Conservation (phyloP, 2,888 invertebrate genomes). For the Nebria salina region DNA sequence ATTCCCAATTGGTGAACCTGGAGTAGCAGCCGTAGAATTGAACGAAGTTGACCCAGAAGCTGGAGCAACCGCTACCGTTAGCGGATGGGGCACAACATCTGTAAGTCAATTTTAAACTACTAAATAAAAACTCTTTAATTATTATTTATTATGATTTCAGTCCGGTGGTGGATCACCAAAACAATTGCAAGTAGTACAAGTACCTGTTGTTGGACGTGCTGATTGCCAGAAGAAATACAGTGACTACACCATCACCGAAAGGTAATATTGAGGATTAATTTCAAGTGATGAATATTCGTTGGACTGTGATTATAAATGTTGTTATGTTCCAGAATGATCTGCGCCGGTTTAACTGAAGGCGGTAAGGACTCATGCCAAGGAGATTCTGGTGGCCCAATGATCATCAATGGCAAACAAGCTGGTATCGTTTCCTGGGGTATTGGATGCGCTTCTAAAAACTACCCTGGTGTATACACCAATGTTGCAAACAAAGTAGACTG, state of each 20-base stretch:
- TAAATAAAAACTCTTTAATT: background rate
- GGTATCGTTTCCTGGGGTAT: constrained; percentile 37
- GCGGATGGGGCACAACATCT: constrained; percentile 48
- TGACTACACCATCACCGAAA: constrained; percentile 11
- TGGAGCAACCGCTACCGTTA: constrained; percentile 34
- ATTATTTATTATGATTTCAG: background rate
- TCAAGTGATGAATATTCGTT: no score
- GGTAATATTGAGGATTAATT: background rate
- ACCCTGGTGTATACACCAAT: constrained; percentile 33
- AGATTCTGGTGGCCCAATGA: constrained; percentile 35
- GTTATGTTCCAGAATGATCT: constrained; percentile 37
- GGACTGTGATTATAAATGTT: constrained; percentile 4
- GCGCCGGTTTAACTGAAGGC: constrained; percentile 41
- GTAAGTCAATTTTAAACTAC: constrained; percentile 26
- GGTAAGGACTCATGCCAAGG: constrained; percentile 47
- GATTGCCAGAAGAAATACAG: constrained; percentile 26
- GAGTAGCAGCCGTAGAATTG: constrained; percentile 55
- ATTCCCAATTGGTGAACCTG: constrained; percentile 54
- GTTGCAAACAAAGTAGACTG: constrained; percentile 25
- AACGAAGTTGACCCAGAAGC: constrained; percentile 33
- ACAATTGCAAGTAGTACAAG: constrained; percentile 23
- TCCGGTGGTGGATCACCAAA: constrained; percentile 14
- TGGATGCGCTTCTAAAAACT: constrained; percentile 15
- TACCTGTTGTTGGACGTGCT: constrained; percentile 24
- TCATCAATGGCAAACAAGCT: constrained; percentile 4